These are phyloP conservation scores for Melanerpes aurifrons DNA, from an alignment of 2,113 vertebrate genomes.

Conservation along the genomic window DNA sequence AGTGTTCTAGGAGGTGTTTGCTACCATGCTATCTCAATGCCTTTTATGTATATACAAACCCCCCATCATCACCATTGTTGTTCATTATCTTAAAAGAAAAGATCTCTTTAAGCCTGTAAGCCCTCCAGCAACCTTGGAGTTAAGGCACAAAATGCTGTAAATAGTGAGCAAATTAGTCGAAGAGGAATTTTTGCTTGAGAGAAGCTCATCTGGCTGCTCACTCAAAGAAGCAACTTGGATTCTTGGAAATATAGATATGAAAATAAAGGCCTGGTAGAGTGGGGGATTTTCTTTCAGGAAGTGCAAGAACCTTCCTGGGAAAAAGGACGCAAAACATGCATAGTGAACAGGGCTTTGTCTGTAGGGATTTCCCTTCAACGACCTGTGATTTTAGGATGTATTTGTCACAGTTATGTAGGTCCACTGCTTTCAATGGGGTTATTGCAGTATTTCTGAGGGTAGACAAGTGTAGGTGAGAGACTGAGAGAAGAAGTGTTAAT, in stretches of 20 bases:
- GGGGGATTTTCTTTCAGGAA: not conserved
- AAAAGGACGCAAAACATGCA: not conserved
- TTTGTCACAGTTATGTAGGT: not conserved
- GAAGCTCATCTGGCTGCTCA: not conserved
- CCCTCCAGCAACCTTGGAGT: not conserved
- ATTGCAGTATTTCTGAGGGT: not conserved
- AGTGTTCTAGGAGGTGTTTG: not conserved
- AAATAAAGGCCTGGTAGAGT: not conserved
- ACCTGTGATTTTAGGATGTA: not conserved
- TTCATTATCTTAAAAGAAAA: conserved; percentile 30
- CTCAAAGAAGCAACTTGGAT: not conserved
- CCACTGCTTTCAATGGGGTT: not conserved
- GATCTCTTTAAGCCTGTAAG: not conserved
- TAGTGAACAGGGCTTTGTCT: not conserved
- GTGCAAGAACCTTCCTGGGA: not conserved
- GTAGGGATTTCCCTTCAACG: not conserved
- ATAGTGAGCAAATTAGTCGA: conserved; percentile 18
- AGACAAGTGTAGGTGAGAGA: not conserved
- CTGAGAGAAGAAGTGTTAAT: not conserved
- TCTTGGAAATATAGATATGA: not conserved
- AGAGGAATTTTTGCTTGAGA: not conserved
- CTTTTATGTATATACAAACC: not conserved
- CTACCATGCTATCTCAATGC: not conserved
- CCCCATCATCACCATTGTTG: not conserved
- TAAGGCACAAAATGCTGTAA: conserved; percentile 11